Conservation (phyloP, 2,888 invertebrate genomes). For the Bedellia somnulentella region DNA sequence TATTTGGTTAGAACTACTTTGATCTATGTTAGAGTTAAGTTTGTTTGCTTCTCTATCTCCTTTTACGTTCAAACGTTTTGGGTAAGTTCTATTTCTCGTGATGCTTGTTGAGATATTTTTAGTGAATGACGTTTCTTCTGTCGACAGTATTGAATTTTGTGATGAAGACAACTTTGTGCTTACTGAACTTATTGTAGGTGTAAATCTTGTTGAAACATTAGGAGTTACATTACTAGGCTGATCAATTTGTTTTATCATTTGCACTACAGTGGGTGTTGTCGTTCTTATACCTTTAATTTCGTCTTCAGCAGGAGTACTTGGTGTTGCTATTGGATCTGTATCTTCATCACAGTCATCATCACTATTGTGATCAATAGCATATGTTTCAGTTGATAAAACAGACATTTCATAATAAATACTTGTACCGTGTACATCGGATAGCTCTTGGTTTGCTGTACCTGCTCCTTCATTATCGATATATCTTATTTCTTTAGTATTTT, state of each 20-base stretch:
- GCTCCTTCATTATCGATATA: conserved; percentile 44
- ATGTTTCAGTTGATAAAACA: conserved; percentile 47
- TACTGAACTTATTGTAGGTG: conserved; percentile 18
- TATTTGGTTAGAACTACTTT: conserved; percentile 16
- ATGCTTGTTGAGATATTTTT: conserved; percentile 18
- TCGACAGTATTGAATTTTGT: conserved; percentile 25
- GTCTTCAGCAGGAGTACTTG: conserved; percentile 29
- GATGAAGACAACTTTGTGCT: conserved; percentile 18
- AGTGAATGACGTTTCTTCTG: conserved; percentile 24
- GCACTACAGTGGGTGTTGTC: no score
- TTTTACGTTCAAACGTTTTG: conserved; percentile 36
- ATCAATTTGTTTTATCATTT: no score
- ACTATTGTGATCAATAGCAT: conserved; percentile 29
- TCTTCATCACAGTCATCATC: conserved; percentile 49
- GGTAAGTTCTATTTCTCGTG: conserved; percentile 33
- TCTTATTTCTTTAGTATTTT: conserved; percentile 57
- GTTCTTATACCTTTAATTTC: no score
- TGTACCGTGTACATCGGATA: conserved; percentile 51
- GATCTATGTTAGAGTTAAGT: conserved; percentile 28
- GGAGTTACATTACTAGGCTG: no score
- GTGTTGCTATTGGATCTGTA: conserved; percentile 25
- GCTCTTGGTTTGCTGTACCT: conserved; percentile 31
- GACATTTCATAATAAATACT: conserved; percentile 57
- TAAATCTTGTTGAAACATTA: no score
- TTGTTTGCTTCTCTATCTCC: conserved; percentile 37